Percentiles rank a stretch among this genome's conserved stretches.
Conservation (phyloP, 2,113 vertebrate species). For the Cyanoramphus novaezelandiae region DNA sequence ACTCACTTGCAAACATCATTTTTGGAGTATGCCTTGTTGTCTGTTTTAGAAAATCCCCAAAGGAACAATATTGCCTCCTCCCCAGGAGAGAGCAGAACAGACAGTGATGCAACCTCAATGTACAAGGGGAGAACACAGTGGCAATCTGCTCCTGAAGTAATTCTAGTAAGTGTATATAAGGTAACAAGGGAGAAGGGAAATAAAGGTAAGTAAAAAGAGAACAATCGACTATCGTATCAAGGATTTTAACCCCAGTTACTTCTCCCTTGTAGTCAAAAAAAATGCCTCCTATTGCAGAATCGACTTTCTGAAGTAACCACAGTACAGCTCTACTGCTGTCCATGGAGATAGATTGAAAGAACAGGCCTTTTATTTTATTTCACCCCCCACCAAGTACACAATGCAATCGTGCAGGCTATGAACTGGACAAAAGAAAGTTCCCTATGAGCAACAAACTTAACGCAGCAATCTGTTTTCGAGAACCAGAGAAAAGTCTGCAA, state of each 20-base stretch:
- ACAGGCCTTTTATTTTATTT: neutral
- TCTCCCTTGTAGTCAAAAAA: neutral
- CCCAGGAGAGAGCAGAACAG: neutral
- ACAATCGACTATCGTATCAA: neutral
- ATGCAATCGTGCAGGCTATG: no score
- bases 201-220: neutral
- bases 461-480: neutral
- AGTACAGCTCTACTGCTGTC: neutral
- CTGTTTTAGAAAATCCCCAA: neutral
- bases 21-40: neutral
- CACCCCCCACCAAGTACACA: neutral
- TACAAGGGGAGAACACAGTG: accelerated
- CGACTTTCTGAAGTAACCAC: neutral
- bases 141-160: neutral
- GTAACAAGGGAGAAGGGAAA: neutral
- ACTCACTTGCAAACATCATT: neutral
- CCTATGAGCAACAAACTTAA: neutral
- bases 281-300: neutral
- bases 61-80: neutral
- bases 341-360: neutral
- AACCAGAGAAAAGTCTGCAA: neutral
- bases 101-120: neutral
- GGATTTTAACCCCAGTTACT: neutral
- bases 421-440: neutral
- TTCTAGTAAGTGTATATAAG: neutral